A percentile compares a stretch with the other conserved stretches of the same genome.
Evolutionary conservation across 2,888 invertebrate species (phyloP).

Genomic region (Dusona sp.): DNA sequence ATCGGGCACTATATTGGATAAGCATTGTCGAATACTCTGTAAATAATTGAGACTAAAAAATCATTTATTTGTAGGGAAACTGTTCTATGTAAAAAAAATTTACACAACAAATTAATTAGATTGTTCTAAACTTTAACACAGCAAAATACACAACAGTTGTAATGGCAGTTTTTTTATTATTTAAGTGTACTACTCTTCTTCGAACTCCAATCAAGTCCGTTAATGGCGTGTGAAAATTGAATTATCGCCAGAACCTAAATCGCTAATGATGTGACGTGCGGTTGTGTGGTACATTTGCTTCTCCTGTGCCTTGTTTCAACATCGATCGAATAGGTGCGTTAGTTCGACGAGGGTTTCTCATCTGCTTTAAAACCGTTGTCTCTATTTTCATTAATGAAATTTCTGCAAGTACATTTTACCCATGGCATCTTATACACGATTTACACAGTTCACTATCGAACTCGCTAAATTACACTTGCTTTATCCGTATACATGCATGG

Average conservation of each 20-base stretch:
- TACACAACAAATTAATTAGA: background rate
- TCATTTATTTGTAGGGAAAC: too few species aligned
- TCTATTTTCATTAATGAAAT: slow-evolving; percentile 33
- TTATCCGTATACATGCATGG: background rate
- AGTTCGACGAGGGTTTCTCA: slow-evolving; percentile 19
- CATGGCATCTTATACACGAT: slow-evolving; percentile 6
- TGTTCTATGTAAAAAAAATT: background rate
- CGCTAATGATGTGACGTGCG: slow-evolving; percentile 24
- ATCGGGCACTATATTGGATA: too few species aligned
- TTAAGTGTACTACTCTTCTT: background rate
- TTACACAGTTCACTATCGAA: background rate
- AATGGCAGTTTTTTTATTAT: background rate
- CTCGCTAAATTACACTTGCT: background rate
- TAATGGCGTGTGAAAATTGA: slow-evolving; percentile 67
- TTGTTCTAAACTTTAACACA: background rate
- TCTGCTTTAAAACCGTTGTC: slow-evolving; percentile 19
- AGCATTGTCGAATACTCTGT: too few species aligned
- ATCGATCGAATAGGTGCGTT: slow-evolving; percentile 53
- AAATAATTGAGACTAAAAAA: too few species aligned
- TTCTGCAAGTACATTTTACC: slow-evolving; percentile 23
- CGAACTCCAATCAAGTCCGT: slow-evolving; percentile 31
- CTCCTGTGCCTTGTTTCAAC: slow-evolving; percentile 15
- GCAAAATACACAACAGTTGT: background rate
- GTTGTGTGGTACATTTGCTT: slow-evolving; percentile 38
- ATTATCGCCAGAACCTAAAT: slow-evolving; percentile 60